Evolutionary conservation across 2,113 vertebrate species (phyloP).

Genomic region (Centropus bengalensis): DNA sequence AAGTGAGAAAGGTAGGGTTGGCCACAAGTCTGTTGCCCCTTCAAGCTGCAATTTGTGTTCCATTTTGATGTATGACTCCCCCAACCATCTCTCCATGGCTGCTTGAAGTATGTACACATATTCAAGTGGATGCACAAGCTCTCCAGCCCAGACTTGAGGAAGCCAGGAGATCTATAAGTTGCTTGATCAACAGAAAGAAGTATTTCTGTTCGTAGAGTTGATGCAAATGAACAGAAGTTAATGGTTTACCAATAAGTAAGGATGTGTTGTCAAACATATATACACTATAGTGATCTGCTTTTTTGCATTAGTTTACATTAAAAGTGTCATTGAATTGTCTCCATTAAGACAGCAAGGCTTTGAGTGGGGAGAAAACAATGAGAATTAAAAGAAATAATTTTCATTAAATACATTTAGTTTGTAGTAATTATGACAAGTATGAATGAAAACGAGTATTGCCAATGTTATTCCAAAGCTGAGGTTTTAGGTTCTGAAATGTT

Average conservation of each 20-base stretch:
- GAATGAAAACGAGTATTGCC: neutral
- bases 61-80: neutral
- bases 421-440: neutral
- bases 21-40: neutral
- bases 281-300: neutral
- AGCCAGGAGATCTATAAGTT: neutral
- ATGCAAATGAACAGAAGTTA: neutral
- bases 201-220: neutral
- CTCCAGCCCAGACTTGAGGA: neutral
- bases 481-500: neutral
- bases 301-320: neutral
- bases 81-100: neutral
- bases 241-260: neutral
- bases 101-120: neutral
- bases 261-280: neutral
- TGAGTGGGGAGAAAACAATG: rapidly evolving
- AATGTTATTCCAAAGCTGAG: neutral
- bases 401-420: neutral
- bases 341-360: neutral
- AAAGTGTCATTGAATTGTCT: neutral
- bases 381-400: neutral
- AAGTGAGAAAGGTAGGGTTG: neutral
- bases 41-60: neutral
- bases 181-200: neutral
- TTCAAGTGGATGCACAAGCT: neutral